Evolutionary conservation across 2,113 vertebrate species (phyloP).

Genomic region (Chlorocebus sabaeus): DNA sequence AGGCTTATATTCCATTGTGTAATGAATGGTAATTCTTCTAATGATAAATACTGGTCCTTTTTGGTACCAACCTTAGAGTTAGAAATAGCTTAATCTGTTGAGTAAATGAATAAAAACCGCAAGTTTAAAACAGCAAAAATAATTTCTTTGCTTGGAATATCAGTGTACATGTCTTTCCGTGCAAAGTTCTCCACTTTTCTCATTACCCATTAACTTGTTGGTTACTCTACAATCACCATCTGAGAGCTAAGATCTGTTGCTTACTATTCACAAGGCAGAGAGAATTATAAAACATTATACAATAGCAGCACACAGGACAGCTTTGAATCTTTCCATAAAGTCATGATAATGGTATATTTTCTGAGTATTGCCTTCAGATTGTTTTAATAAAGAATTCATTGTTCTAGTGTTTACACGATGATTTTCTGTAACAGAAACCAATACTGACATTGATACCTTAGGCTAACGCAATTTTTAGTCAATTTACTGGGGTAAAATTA

Average conservation of each 20-base stretch:
- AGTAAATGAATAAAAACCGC: conserved; percentile 80
- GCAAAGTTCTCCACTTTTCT: conserved; percentile 80
- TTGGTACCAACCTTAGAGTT: conserved; percentile 18
- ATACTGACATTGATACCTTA: conserved; percentile 49
- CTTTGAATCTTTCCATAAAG: conserved; percentile 70
- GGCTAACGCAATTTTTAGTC: conserved; percentile 39
- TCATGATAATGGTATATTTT: conserved; percentile 56
- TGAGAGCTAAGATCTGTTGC: conserved; percentile 57
- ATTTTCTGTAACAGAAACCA: conserved; percentile 58
- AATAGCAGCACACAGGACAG: conserved; percentile 55
- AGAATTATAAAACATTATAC: conserved; percentile 66
- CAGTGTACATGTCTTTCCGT: conserved; percentile 62
- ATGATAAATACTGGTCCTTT: not conserved
- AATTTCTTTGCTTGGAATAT: conserved; percentile 71
- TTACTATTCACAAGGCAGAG: conserved; percentile 55
- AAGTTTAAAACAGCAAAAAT: conserved; percentile 58
- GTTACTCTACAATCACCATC: conserved; percentile 62
- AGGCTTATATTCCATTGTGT: not conserved
- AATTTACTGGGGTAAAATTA: not conserved
- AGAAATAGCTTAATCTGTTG: conserved; percentile 58
- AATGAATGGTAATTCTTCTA: not conserved
- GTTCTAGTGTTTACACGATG: conserved; percentile 48
- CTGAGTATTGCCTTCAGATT: conserved; percentile 65
- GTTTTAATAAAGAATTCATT: conserved; percentile 58
- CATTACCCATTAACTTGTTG: conserved; percentile 81